Base-by-base conservation (phyloP, 2,888 invertebrate genomes). In the Lomographa bimaculata region DNA sequence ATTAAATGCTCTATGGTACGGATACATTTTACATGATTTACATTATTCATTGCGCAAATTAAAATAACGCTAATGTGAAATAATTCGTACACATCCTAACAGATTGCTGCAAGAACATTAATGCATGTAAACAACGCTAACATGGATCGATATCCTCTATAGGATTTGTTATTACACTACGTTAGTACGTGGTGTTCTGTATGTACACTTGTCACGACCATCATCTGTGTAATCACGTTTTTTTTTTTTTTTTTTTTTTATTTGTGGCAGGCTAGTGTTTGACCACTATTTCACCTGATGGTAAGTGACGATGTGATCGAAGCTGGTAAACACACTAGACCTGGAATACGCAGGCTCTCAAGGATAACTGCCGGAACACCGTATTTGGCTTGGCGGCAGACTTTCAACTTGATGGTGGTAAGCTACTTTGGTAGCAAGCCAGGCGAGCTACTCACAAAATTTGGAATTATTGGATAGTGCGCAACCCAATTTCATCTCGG, bases 401-500 rank as follows among this genome's bases (percentile, higher is more conserved):
- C n/a, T n/a, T n/a, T n/a, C n/a, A n/a, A n/a, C n/a, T n/a, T n/a
- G n/a, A n/a, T n/a, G n/a, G n/a, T n/a, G n/a, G n/a, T n/a, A n/a
- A n/a, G n/a, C n/a, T n/a, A n/a, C n/a, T n/a, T n/a, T n/a, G n/a
- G n/a, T n/a, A n/a, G n/a, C n/a, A n/a, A n/a, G n/a, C n/a, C n/a
- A n/a, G n/a, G n/a, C n/a, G n/a, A n/a, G n/a, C n/a, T n/a, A n/a
- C n/a, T n/a, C n/a, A n/a, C n/a, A n/a, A n/a, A n/a, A n/a, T n/a
- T 76, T 63, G 64, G 67, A 71, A 78, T 83, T 73, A 79, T 77
- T 72, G 74, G 74, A 76, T 68, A 70, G 71, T 72, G 61, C 71
- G 79, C 82, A 82, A 85, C 81, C 77, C 76, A 79, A 84, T 84
- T 79, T 73, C 72, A 75, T 69, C 59, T 57, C 60, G 72, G 66